Percentiles rank a stretch among this genome's conserved stretches.
phyloP scores from a whole-genome alignment of 2,888 invertebrate species.

The Volucella zonaria region DNA sequence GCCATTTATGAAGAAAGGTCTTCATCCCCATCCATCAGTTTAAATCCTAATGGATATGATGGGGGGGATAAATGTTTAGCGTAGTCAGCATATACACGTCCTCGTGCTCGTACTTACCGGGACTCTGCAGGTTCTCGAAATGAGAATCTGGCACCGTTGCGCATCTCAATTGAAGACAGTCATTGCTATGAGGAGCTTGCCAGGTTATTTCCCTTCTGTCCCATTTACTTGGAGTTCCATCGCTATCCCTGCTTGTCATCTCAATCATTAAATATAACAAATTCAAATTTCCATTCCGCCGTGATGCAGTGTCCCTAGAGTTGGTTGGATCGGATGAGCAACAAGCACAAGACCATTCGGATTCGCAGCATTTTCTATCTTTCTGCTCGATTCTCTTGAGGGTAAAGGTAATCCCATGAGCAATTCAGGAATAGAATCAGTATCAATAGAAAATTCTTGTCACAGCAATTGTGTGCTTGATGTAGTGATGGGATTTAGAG shows the following conservation, averaged over 20 bases:
- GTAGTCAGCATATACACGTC: neutral
- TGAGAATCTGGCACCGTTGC: neutral
- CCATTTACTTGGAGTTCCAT: neutral
- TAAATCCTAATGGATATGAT: neutral
- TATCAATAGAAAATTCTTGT: no score
- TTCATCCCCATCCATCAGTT: neutral
- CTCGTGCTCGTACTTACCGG: neutral
- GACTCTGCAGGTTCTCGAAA: neutral
- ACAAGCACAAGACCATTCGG: slow-evolving; percentile 16
- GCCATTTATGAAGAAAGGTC: slow-evolving; percentile 9
- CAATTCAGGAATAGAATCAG: neutral
- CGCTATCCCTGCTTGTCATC: slow-evolving; percentile 14
- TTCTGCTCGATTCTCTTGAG: neutral
- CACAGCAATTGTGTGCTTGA: no score
- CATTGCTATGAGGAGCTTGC: neutral
- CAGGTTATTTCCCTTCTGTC: neutral
- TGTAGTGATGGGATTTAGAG: no score
- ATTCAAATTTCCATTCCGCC: slow-evolving; percentile 30
- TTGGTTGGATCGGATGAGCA: slow-evolving; percentile 1
- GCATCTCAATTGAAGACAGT: slow-evolving; percentile 33
- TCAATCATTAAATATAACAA: slow-evolving; percentile 42
- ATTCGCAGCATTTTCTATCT: neutral
- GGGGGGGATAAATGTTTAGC: neutral
- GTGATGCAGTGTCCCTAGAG: slow-evolving; percentile 1
- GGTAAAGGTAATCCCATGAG: slow-evolving; percentile 22